Base-by-base conservation (phyloP, 2,113 vertebrate genomes). In the Leiothrix lutea region DNA sequence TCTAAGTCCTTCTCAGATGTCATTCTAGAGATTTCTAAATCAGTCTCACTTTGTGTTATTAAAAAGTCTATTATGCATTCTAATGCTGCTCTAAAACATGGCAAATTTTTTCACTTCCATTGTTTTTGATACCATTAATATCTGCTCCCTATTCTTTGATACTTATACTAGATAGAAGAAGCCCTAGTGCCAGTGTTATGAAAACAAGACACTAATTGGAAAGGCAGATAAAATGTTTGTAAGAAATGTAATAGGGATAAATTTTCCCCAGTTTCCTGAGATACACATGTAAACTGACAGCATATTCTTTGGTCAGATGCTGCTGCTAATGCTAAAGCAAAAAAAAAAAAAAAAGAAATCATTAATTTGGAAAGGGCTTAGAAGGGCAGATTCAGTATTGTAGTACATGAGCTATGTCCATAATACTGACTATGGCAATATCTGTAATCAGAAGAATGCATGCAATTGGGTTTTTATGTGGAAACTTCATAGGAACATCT, bases 1-100 rank as follows among this genome's bases (percentile, higher is more conserved):
- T 95, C 91, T 90, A 72, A 85, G 89, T 92, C 90, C 80, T 96
- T 97, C 97, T 97, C 94, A 97, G 90, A 95, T 96, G 90, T 88
- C 95, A 88, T 97, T 96, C 88, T 54, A 65, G 83, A 97, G 96
- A 97, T 98, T 97, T 97, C 98, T 97, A 82, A 62, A 96, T 95
- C 83, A 87, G 73, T 78, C 96, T 96, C 81, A 90, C 88, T 96
- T 95, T 51, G 67, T 89, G 93, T 93, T 97, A 97, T 96, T 97
- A 97, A 97, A 97, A 96, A 94, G 79, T 94, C 81, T 95, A 93
- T 97, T 97, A 92, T 35, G 36, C 88, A 94, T 96, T 95, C 94
- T 79, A 95, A 95, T 97, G 38, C 61, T 96, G 47, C 65, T 91
- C 62, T 94, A 80, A 96, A 96, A 90, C 24, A 77, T 26, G 38